These are phyloP conservation scores for Schlechtendalia chinensis DNA, from an alignment of 1,140 invertebrate species.

Conservation along the genomic window DNA sequence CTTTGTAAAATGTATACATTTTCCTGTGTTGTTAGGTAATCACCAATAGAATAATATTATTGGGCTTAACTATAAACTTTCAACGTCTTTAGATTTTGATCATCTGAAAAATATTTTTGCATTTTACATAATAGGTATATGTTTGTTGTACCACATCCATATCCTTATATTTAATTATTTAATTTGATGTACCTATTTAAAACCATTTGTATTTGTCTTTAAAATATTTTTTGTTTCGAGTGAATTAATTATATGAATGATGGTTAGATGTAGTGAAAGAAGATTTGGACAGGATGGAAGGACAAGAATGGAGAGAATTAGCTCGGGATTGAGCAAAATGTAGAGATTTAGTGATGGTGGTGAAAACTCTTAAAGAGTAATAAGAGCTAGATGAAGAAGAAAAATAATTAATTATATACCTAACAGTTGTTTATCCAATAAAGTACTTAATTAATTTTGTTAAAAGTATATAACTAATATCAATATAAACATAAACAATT, in stretches of 20 bases:
- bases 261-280: too few relatives aligned
- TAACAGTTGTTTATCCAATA: too few relatives aligned
- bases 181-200: not conserved
- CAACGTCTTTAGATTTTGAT: not conserved
- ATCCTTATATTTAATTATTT: not conserved
- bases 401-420: too few relatives aligned
- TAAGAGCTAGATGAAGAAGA: too few relatives aligned
- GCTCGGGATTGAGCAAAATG: too few relatives aligned
- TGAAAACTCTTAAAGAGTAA: too few relatives aligned
- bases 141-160: not conserved
- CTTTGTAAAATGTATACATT: not conserved
- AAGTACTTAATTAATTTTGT: too few relatives aligned
- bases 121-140: not conserved
- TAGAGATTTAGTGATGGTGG: too few relatives aligned
- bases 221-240: not conserved
- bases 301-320: too few relatives aligned
- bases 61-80: constrained; percentile 8
- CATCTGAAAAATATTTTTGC: constrained; percentile 24
- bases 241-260: too few relatives aligned
- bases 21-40: not conserved
- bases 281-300: too few relatives aligned
- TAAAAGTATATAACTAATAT: not conserved
- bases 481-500: not conserved
- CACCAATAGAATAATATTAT: not conserved
- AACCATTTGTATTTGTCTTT: not conserved